Conservation (phyloP, 2,113 vertebrate genomes). For the Tor tambroides region DNA sequence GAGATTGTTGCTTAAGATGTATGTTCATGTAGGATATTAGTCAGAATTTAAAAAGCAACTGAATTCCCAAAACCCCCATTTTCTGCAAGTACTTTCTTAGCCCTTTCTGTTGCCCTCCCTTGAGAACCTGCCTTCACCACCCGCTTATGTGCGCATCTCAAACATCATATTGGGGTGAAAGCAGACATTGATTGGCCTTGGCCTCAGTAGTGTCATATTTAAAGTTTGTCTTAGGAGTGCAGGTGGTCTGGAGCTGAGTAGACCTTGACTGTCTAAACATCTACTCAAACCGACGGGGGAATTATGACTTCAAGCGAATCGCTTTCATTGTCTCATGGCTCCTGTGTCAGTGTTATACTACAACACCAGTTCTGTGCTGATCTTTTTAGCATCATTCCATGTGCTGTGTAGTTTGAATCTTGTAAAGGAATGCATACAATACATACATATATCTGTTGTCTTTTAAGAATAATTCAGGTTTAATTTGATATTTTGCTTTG, state of each 20-base stretch:
- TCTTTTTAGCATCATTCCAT: background rate
- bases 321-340: background rate
- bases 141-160: slow-evolving; percentile 12
- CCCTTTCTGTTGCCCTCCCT: slow-evolving; percentile 19
- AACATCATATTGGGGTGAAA: background rate
- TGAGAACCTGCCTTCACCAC: slow-evolving; percentile 19
- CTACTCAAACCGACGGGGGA: background rate
- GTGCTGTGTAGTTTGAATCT: background rate
- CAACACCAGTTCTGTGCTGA: background rate
- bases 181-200: background rate
- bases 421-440: background rate
- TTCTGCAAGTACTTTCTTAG: background rate
- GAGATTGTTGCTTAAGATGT: background rate
- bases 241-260: background rate
- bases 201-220: background rate
- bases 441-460: background rate
- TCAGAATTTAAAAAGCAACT: background rate
- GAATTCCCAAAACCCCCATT: background rate
- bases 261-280: background rate
- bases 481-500: background rate
- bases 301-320: background rate
- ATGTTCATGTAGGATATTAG: background rate
- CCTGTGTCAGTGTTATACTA: background rate
- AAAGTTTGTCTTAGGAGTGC: background rate
- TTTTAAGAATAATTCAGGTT: background rate